A percentile compares a stretch with the other conserved stretches of the same genome.
These are phyloP conservation scores for Danionella cerebrum DNA, from an alignment of 2,113 vertebrate genomes.

Conservation along the genomic window DNA sequence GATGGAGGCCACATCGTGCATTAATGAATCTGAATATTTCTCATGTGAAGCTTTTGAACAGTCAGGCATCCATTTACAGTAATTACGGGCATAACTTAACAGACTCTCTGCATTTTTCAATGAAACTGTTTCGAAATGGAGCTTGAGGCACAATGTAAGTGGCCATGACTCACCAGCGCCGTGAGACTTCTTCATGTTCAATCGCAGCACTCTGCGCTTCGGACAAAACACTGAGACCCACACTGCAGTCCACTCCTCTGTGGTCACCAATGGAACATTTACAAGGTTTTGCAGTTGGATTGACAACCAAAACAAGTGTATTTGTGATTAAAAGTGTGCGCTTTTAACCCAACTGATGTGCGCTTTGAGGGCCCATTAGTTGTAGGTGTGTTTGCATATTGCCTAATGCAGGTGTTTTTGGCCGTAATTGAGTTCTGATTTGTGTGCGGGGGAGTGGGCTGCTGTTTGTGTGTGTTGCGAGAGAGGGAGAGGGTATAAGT, in stretches of 20 bases:
- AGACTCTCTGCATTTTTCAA: constrained; percentile 17
- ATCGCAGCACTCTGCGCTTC: neutral
- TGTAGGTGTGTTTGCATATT: neutral
- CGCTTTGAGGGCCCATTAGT: neutral
- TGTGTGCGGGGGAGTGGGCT: constrained; percentile 25
- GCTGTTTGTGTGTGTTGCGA: constrained; percentile 32
- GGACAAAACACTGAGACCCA: neutral
- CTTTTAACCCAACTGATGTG: neutral
- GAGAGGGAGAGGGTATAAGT: constrained; percentile 31
- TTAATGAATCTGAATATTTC: constrained; percentile 52
- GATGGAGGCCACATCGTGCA: constrained; percentile 9
- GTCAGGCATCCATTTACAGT: constrained; percentile 6
- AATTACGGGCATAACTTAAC: constrained; percentile 11
- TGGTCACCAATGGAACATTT: constrained; percentile 24
- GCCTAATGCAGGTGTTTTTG: constrained; percentile 7
- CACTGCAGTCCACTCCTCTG: neutral
- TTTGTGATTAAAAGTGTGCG: neutral
- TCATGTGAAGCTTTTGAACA: constrained; percentile 32
- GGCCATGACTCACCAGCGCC: constrained; percentile 16
- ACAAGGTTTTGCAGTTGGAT: neutral
- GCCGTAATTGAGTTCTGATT: constrained; percentile 18
- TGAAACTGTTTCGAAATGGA: constrained; percentile 12
- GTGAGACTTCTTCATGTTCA: constrained; percentile 7
- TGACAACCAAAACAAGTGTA: neutral
- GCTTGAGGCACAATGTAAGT: constrained; percentile 1